Evolutionary conservation across 2,888 invertebrate genomes (phyloP), one percentile per base, ranked within the genome.

Genomic region (Liodrosophila aerea): DNA sequence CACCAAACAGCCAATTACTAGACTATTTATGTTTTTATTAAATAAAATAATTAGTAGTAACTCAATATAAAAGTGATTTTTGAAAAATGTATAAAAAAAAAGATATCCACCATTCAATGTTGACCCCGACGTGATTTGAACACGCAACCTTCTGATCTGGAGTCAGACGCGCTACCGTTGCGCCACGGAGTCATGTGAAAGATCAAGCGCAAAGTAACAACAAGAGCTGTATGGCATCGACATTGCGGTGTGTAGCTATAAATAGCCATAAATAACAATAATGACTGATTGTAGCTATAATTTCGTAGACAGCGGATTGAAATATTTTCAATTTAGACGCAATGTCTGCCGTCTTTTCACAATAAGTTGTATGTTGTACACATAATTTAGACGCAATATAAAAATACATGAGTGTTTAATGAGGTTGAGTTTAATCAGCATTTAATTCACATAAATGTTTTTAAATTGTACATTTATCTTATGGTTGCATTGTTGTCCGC

Each of bases 61-160:
- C n/a, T 18, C 5, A 9, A 12, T 18, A 31, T 16, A 39, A 44
- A 15, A n/a, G 11, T 30, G n/a, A n/a, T n/a, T n/a, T n/a, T 18
- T 34, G 41, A 15, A 7, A n/a, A 29, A 33, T 29, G n/a, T 13
- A 7, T 29, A 11, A 27, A 43, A 34, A 22, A 9, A 29, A 30
- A 27, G 2, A 29, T 18, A 47, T 22, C 4, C 7, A n/a, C n/a
- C n/a, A n/a, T n/a, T n/a, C n/a, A n/a, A n/a, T n/a, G 8, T 33
- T 73, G 73, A 74, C 74, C 74, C 74, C 74, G 74, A 74, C 74
- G 74, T 74, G 74, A 74, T 74, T 74, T 74, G 74, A 74, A 74
- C 74, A 74, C 74, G 76, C 74, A 74, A 76, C 74, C 74, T 74
- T 74, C 74, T 76, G 74, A 74, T 74, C 74, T 74, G 74, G 74